Conservation (phyloP, 2,797 vertebrate genomes). For the Allochrocebus solatus region DNA sequence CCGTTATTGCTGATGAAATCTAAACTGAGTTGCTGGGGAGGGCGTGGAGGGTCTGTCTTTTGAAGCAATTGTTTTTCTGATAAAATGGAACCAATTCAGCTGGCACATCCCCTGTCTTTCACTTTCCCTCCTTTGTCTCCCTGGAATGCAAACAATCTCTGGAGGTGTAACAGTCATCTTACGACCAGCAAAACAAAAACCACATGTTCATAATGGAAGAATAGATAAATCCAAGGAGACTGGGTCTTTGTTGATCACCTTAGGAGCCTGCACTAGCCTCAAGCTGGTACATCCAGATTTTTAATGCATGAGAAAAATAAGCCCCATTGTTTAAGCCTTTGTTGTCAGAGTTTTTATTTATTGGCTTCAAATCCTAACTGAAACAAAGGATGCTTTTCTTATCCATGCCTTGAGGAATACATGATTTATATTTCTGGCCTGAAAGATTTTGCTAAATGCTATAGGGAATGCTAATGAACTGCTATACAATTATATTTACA, state of each 20-base stretch:
- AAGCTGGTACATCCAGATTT: neutral
- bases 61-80: neutral
- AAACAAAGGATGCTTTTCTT: neutral
- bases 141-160: neutral
- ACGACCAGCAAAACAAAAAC: neutral
- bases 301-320: neutral
- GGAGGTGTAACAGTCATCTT: neutral
- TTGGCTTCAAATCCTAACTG: neutral
- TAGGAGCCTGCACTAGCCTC: too few relatives aligned
- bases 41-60: neutral
- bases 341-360: neutral
- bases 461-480: neutral
- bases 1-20: neutral
- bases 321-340: neutral
- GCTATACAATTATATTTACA: neutral
- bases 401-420: neutral
- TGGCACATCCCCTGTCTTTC: neutral
- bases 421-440: conserved; percentile 7
- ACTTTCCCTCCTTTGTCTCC: neutral
- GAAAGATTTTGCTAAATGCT: neutral
- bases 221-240: neutral
- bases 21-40: neutral
- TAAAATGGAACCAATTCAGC: neutral
- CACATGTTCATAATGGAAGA: neutral
- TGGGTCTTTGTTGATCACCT: neutral